Conservation (phyloP, 1,140 invertebrate species). For the Nephotettix cincticeps region DNA sequence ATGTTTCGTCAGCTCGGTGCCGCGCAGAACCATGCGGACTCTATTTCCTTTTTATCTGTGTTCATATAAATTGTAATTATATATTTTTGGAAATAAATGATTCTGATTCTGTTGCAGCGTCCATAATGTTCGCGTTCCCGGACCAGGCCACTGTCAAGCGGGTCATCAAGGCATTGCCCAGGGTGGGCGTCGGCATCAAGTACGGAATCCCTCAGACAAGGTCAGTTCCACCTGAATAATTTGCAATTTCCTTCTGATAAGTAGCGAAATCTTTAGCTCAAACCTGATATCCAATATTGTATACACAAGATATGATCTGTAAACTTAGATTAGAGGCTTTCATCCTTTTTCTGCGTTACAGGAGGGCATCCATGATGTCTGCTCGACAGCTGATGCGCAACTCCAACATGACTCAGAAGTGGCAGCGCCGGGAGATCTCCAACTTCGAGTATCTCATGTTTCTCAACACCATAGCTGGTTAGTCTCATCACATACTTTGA, state of each 20-base stretch:
- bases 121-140: constrained; percentile 97
- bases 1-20: no score
- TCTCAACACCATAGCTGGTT: constrained; percentile 97
- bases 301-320: no score
- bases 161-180: constrained; percentile 95
- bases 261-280: no score
- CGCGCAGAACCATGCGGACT: no score
- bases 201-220: constrained; percentile 98
- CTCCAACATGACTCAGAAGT: constrained; percentile 99
- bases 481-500: constrained; percentile 43
- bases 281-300: no score
- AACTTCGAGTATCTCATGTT: constrained; percentile 99
- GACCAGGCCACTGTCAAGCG: constrained; percentile 97
- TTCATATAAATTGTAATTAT: not conserved
- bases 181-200: constrained; percentile 99
- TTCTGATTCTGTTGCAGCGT: constrained; percentile 66
- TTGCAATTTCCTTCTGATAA: no score
- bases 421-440: constrained; percentile 97
- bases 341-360: no score
- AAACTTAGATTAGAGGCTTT: no score
- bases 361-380: constrained; percentile 96
- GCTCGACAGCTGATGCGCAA: constrained; percentile 96
- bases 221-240: constrained; percentile 55
- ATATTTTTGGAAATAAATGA: constrained; percentile 8
- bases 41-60: no score